Percentiles rank a stretch among this genome's conserved stretches.
Conservation (phyloP, 2,113 vertebrate species). For the Scopus umbretta region DNA sequence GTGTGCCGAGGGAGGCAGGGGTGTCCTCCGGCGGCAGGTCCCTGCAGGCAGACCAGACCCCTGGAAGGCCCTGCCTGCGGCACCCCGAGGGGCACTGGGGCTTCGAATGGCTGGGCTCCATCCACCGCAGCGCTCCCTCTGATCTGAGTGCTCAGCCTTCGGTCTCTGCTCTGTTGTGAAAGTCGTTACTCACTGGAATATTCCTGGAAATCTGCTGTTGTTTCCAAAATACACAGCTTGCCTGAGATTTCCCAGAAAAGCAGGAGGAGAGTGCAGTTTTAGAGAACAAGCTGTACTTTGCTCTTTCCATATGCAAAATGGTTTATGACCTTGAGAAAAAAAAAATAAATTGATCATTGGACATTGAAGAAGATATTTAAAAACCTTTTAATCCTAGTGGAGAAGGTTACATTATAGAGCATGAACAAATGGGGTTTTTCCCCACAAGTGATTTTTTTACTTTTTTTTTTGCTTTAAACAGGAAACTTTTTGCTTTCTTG, state of each 20-base stretch:
- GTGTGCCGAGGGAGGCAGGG: too few species aligned
- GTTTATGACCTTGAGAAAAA: not conserved
- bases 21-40: rapidly evolving
- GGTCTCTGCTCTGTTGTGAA: not conserved
- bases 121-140: not conserved
- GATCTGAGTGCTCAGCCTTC: not conserved
- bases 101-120: not conserved
- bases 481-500: not conserved
- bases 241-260: not conserved
- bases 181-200: not conserved
- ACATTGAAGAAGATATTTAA: not conserved
- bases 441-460: not conserved
- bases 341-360: not conserved
- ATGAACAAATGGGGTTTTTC: not conserved
- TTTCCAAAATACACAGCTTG: not conserved
- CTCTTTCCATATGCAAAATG: not conserved
- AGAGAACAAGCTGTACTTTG: not conserved
- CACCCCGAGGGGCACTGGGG: not conserved
- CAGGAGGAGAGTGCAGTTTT: not conserved
- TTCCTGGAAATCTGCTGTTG: not conserved
- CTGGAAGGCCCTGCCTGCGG: rapidly evolving
- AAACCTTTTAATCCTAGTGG: not conserved
- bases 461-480: not conserved
- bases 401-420: not conserved
- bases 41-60: not conserved